A percentile compares a stretch with the other conserved stretches of the same genome.
phyloP scores from a whole-genome alignment of 2,797 vertebrate genomes.

The Coregonus ussuriensis region DNA sequence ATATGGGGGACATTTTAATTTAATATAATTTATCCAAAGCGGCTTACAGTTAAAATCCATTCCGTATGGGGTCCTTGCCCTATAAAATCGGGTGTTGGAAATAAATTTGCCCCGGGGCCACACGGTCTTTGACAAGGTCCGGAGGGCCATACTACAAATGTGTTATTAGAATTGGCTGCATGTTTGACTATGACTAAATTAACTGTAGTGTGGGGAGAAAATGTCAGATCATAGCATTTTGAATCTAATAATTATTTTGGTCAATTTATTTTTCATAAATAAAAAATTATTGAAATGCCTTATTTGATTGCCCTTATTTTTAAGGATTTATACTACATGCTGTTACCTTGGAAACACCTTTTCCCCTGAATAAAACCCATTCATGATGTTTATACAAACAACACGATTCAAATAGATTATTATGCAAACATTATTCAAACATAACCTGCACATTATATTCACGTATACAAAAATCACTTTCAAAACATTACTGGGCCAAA shows the following conservation, averaged over 20 bases:
- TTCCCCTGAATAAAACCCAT: not conserved
- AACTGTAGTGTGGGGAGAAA: not conserved
- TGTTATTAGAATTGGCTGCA: not conserved
- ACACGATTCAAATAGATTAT: not conserved
- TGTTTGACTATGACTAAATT: not conserved
- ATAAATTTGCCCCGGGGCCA: not conserved
- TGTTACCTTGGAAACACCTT: not conserved
- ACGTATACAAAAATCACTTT: too few relatives aligned
- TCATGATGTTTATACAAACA: slow-evolving; percentile 1
- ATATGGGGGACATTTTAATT: not conserved
- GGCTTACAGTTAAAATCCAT: not conserved
- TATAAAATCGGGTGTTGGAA: not conserved
- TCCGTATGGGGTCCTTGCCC: not conserved
- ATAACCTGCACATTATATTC: too few relatives aligned
- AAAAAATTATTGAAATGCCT: not conserved
- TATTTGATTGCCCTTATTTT: too few relatives aligned
- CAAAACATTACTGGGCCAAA: not conserved
- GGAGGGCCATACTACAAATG: not conserved
- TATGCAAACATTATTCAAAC: too few relatives aligned
- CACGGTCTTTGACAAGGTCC: not conserved
- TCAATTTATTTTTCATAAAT: too few relatives aligned
- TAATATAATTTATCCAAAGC: too few relatives aligned
- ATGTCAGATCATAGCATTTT: not conserved
- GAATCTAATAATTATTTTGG: not conserved
- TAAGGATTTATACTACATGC: not conserved